Evolutionary conservation across 1,140 invertebrate species (phyloP), one percentile per base, ranked within the genome.

Genomic region (Nephotettix cincticeps): DNA sequence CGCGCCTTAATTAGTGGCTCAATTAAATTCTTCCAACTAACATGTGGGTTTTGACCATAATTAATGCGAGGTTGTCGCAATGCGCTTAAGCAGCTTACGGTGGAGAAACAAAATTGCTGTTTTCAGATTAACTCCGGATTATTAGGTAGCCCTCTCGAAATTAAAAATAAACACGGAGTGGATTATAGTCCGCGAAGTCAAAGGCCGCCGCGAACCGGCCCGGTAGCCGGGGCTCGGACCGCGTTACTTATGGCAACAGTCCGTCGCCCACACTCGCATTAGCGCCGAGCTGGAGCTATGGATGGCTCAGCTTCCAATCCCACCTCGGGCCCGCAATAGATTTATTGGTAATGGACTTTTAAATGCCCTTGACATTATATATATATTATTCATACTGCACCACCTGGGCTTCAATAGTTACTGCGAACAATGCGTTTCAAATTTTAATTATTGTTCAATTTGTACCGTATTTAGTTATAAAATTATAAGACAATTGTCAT

Each of bases 1-100:
- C 47, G 47, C 47, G 4, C 14, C 47, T 51, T 51, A 51, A 51
- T 51, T 51, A 51, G 47, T 51, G 47, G 47, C 47, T 51, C 47
- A 51, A 51, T 51, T 51, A 51, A 51, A 51, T 21, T 51, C 47
- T n/a, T n/a, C 47, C 47, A 36, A 36, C n/a, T 40, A 40, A 40
- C 47, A 51, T 11, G 47, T 51, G 21, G 47, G 47, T 51, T 51
- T 51, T 51, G 47, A n/a, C 47, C 47, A 51, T 51, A 51, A 51
- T 51, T 4, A 51, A 51, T 51, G 47, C 47, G 14, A 51, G 14
- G 47, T 21, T 51, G 47, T 19, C 47, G 47, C 47, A 51, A 51
- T 51, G 4, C 47, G 4, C 4, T 51, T 51, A 51, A 51, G 47
- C 47, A 19, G 14, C 47, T 51, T 51, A 51, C 47, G 47, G 14